phyloP scores from a whole-genome alignment of 2,888 invertebrate genomes.

The Thalpophila matura region DNA sequence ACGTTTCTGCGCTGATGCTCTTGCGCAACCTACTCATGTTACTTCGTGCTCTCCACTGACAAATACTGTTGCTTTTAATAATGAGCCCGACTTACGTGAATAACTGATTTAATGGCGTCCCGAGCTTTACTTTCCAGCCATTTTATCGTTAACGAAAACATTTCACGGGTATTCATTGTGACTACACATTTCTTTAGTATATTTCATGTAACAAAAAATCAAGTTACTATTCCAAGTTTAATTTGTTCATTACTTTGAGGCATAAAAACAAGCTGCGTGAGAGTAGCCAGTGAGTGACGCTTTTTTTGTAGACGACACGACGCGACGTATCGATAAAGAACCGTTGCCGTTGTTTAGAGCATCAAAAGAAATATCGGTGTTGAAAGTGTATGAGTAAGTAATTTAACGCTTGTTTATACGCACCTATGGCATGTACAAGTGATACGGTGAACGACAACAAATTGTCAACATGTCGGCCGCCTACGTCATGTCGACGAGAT shows the following conservation, averaged over 20 bases:
- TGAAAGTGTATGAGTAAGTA: slow-evolving; percentile 49
- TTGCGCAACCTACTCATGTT: slow-evolving; percentile 80
- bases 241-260: slow-evolving; percentile 52
- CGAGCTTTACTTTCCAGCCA: slow-evolving; percentile 60
- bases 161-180: slow-evolving; percentile 42
- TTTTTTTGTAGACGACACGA: slow-evolving; percentile 42
- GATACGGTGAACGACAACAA: slow-evolving; percentile 73
- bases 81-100: slow-evolving; percentile 73
- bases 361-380: slow-evolving; percentile 33
- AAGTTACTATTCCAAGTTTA: slow-evolving; percentile 43
- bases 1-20: slow-evolving; percentile 75
- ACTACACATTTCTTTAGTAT: slow-evolving; percentile 29
- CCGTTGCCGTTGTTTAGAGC: slow-evolving; percentile 16
- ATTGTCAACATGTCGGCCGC: slow-evolving; percentile 88
- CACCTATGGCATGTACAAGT: slow-evolving; percentile 55
- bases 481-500: slow-evolving; percentile 86
- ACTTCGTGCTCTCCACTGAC: slow-evolving; percentile 77
- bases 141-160: slow-evolving; percentile 48
- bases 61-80: slow-evolving; percentile 77
- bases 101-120: slow-evolving; percentile 67
- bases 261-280: slow-evolving; percentile 44
- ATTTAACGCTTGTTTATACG: slow-evolving; percentile 58
- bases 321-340: slow-evolving; percentile 15
- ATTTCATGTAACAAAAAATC: slow-evolving; percentile 39
- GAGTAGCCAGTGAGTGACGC: slow-evolving; percentile 43